Evolutionary conservation across 2,888 invertebrate species (phyloP).

Genomic region (Microchrysa polita): DNA sequence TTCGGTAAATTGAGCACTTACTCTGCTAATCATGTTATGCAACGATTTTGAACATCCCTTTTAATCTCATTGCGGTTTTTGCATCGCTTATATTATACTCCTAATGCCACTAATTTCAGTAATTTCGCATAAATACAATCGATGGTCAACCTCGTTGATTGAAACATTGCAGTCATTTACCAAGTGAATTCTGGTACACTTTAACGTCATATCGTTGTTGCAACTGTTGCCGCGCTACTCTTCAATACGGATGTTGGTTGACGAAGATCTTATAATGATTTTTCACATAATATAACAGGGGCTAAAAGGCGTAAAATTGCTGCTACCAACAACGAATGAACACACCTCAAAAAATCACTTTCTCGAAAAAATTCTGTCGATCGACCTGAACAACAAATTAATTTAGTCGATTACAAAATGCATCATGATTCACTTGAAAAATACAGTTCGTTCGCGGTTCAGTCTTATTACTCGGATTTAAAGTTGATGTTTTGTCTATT

Average conservation of each 20-base stretch:
- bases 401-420: constrained; percentile 39
- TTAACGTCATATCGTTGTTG: neutral
- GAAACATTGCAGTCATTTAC: neutral
- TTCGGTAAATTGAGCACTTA: neutral
- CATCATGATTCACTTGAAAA: constrained; percentile 25
- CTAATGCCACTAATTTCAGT: constrained; percentile 8
- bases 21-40: neutral
- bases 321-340: constrained; percentile 15
- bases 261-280: neutral
- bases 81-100: constrained; percentile 7
- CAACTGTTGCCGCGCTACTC: neutral
- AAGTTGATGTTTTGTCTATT: neutral
- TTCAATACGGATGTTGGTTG: neutral
- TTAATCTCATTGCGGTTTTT: neutral
- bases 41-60: constrained; percentile 23
- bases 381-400: constrained; percentile 30
- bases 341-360: constrained; percentile 37
- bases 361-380: constrained; percentile 41
- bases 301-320: constrained; percentile 31
- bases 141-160: neutral
- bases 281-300: no score
- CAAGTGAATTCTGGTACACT: neutral
- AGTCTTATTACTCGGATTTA: neutral
- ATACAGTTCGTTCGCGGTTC: constrained; percentile 1
- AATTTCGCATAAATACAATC: neutral